phyloP scores from a whole-genome alignment of 2,797 vertebrate species.

The Toxotes lorentzi region DNA sequence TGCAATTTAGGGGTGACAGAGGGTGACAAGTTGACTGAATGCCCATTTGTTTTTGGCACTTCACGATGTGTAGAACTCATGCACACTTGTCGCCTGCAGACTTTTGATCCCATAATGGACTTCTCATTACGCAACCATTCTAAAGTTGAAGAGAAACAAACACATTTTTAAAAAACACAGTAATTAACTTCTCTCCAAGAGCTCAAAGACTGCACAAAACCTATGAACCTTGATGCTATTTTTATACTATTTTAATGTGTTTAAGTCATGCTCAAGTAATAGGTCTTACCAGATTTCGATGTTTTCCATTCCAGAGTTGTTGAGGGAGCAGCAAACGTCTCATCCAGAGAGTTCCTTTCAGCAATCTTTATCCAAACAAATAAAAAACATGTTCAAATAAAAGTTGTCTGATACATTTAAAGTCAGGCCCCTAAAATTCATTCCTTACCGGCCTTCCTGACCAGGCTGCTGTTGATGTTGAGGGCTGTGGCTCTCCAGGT shows the following conservation, averaged over 20 bases:
- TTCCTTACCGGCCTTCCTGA: conserved; percentile 68
- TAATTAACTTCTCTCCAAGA: not conserved
- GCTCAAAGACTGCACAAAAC: not conserved
- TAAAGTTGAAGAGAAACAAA: conserved; percentile 24
- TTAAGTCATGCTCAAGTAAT: not conserved
- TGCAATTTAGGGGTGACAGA: conserved; percentile 66
- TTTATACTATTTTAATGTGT: not conserved
- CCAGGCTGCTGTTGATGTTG: conserved; percentile 72
- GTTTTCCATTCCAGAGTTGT: conserved; percentile 83
- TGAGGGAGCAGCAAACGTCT: conserved; percentile 80
- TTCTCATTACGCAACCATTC: conserved; percentile 77
- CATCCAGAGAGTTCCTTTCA: conserved; percentile 62
- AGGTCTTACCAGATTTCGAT: conserved; percentile 79
- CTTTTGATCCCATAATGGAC: conserved; percentile 73
- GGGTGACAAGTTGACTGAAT: conserved; percentile 72
- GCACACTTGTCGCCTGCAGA: conserved; percentile 78
- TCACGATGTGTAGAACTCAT: conserved; percentile 76
- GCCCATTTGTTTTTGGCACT: conserved; percentile 85
- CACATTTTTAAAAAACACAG: not conserved
- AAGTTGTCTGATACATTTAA: not conserved
- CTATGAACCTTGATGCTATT: not conserved
- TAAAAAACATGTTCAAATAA: conserved; percentile 1
- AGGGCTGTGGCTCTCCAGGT: conserved; percentile 55
- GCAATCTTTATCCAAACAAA: conserved; percentile 63
- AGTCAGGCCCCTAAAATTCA: not conserved